Evolutionary conservation across 2,113 vertebrate species (phyloP), one percentile per base, ranked within the genome.

Genomic region (Columbina picui): DNA sequence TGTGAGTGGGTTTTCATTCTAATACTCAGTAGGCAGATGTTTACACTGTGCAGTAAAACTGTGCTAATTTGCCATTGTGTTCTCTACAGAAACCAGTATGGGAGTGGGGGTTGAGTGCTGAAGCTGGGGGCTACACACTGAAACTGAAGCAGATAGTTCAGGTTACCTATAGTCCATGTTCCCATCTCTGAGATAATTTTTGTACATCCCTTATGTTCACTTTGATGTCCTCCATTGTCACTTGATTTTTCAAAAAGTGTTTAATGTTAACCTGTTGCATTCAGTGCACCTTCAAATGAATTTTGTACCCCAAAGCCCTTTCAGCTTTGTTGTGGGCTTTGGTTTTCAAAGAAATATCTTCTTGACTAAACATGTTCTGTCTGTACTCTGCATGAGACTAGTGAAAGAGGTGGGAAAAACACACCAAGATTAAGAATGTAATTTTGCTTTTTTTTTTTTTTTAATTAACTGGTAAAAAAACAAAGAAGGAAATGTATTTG

Each of bases 381-480:
- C 59, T 76, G 64, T 6, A 21, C 10, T 73, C 12, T 55, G 41
- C 61, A 34, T 82, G 60, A 93, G 9, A 30, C n/a, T 52, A 68
- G 41, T 30, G 74, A 67, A 85, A 90, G 55, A 90, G 52, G 80
- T 89, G 80, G 73, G 64, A 36, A 84, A 87, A 93, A 13, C 53
- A 64, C 19, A 14, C 63, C 52, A 52, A 84, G 89, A 95, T 39
- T 43, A 89, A 79, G 61, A 73, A 70, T 38, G 80, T 32, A 25
- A 57, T 6, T 61, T 86, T 50, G 59, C 76, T 65, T 69, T 32
- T 75, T 91, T 69, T 79, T 65, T 69, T 32, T 75, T 91, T 69
- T 75, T 88, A 86, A 89, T 74, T 92, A 94, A 76, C 75, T 80
- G 90, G 91, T 96, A 87, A 86, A 95, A 93, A 87, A 39, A 41